Percentiles rank a stretch among this genome's conserved stretches.
Evolutionary conservation across 2,113 vertebrate species (phyloP).

Genomic region (Pterophyllum scalare): DNA sequence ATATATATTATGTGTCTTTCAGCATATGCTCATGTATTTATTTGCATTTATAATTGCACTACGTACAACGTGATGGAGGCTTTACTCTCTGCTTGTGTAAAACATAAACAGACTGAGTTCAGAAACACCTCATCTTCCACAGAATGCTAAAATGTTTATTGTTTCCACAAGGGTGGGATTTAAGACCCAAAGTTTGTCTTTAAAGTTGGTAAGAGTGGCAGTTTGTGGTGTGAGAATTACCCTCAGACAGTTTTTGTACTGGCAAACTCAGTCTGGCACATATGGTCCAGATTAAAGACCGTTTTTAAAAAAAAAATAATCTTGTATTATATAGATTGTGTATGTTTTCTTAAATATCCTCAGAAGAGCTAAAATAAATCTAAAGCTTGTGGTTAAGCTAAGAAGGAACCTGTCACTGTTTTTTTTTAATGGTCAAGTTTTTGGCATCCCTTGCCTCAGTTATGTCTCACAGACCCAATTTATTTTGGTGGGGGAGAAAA

Average conservation of each 20-base stretch:
- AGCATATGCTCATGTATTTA: not conserved
- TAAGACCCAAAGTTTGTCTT: conserved; percentile 25
- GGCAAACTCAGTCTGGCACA: conserved; percentile 42
- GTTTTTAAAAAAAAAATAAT: fast-evolving
- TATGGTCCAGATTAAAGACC: conserved; percentile 46
- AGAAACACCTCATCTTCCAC: conserved; percentile 26
- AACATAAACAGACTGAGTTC: conserved; percentile 27
- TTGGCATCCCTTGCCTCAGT: not conserved
- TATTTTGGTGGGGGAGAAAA: not conserved
- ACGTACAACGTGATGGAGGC: not conserved
- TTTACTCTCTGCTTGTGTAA: not conserved
- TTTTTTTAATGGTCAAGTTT: conserved; percentile 18
- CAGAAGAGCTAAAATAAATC: conserved; percentile 14
- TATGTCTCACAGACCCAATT: conserved; percentile 9
- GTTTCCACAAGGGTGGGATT: conserved; percentile 46
- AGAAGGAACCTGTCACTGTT: conserved; percentile 33
- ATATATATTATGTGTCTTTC: not conserved
- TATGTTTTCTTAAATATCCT: conserved; percentile 34
- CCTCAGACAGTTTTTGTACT: conserved; percentile 19
- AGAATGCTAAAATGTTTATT: not conserved
- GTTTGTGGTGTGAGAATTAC: conserved; percentile 45
- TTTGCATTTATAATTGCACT: not conserved
- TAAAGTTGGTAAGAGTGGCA: conserved; percentile 22
- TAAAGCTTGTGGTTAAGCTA: conserved; percentile 16
- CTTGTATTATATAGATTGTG: conserved; percentile 13